Percentiles rank a stretch among this genome's conserved stretches.
These are phyloP conservation scores for Scolopax rusticola DNA, from an alignment of 2,797 vertebrate species.

Conservation along the genomic window DNA sequence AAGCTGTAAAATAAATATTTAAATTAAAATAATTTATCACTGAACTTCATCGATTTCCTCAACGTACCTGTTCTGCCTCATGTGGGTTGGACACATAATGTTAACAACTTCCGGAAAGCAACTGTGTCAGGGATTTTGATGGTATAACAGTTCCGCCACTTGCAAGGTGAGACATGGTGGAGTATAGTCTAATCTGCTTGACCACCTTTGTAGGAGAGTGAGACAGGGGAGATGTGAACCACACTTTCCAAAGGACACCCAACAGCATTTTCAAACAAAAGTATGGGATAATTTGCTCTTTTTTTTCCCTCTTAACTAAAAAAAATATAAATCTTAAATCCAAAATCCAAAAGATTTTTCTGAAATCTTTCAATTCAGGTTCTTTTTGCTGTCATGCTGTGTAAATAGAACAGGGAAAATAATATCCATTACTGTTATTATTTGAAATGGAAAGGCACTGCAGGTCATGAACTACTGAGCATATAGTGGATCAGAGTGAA, in stretches of 20 bases:
- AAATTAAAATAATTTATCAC: background rate
- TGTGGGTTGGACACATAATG: background rate
- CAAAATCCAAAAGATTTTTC: background rate
- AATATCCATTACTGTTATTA: background rate
- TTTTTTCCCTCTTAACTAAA: background rate
- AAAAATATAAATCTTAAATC: too few relatives aligned
- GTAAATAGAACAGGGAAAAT: background rate
- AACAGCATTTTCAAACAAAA: background rate
- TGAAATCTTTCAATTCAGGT: background rate
- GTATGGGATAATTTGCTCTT: background rate
- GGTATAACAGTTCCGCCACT: background rate
- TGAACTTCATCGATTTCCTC: background rate
- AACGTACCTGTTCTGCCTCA: accelerated
- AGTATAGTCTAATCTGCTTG: background rate
- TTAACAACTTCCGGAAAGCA: background rate
- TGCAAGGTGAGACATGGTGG: background rate
- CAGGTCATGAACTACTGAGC: background rate
- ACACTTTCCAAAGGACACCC: background rate
- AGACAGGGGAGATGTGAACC: background rate
- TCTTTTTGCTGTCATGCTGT: background rate
- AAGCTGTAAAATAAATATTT: background rate
- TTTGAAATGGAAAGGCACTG: background rate
- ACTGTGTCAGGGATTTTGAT: background rate
- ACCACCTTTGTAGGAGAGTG: background rate
- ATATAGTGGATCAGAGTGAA: background rate